A percentile compares a stretch with the other conserved stretches of the same genome.
Conservation (phyloP, 2,797 vertebrate genomes). For the Catamblyrhynchus diadema region DNA sequence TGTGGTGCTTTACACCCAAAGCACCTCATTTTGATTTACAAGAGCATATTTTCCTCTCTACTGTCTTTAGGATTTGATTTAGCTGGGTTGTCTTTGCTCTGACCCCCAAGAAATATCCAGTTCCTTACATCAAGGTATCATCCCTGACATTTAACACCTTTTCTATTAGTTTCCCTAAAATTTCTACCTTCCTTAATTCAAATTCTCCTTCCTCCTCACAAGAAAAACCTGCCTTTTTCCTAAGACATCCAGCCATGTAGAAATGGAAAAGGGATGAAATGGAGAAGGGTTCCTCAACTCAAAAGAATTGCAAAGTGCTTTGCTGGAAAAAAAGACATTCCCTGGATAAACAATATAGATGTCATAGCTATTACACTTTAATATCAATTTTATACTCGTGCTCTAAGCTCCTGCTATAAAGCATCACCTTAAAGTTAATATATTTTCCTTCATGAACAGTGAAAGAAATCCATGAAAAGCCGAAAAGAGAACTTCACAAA, state of each 20-base stretch:
- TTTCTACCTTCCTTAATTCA: not conserved
- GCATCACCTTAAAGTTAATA: not conserved
- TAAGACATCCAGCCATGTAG: not conserved
- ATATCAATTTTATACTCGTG: not conserved
- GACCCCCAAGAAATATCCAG: not conserved
- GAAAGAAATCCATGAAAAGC: not conserved
- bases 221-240: not conserved
- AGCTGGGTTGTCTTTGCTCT: not conserved
- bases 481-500: not conserved
- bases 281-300: not conserved
- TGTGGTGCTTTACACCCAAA: not conserved
- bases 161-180: not conserved
- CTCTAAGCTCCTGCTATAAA: not conserved
- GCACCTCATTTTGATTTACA: not conserved
- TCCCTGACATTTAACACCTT: not conserved
- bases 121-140: not conserved
- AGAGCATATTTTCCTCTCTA: not conserved
- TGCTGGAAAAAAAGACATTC: not conserved
- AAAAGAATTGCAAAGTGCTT: not conserved
- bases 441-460: not conserved
- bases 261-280: not conserved
- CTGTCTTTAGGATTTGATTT: not conserved
- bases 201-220: not conserved
- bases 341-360: not conserved
- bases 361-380: not conserved